Evolutionary conservation across 1,140 invertebrate species (phyloP).

Genomic region (Drosophila gunungcola): DNA sequence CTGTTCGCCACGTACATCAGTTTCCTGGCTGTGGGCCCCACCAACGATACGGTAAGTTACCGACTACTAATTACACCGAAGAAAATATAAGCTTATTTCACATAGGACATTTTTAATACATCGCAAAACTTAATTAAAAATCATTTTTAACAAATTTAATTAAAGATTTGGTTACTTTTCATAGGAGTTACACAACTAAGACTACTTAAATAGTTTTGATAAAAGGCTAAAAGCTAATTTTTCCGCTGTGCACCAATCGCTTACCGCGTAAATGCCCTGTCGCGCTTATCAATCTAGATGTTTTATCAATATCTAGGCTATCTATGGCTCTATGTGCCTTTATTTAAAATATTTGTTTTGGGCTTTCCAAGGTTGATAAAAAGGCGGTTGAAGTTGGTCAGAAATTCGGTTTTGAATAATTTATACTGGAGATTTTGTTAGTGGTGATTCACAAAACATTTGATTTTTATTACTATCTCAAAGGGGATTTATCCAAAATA

Average conservation of each 20-base stretch:
- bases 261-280: constrained; percentile 43
- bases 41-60: constrained; percentile 85
- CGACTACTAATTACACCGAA: not conserved
- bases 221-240: not conserved
- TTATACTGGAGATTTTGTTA: constrained; percentile 1
- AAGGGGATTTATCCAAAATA: not conserved
- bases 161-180: too few species aligned
- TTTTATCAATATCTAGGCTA: constrained; percentile 37
- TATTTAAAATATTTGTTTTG: constrained; percentile 27
- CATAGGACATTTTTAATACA: too few species aligned
- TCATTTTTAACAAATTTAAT: too few species aligned
- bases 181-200: too few species aligned
- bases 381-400: not conserved
- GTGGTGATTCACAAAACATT: constrained; percentile 5
- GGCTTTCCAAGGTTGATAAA: constrained; percentile 25
- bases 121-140: too few species aligned
- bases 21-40: constrained; percentile 88
- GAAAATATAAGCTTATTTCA: not conserved
- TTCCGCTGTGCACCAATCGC: constrained; percentile 37
- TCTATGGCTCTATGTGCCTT: constrained; percentile 19
- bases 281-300: constrained; percentile 38
- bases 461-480: not conserved
- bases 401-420: not conserved
- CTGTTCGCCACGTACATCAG: constrained; percentile 90
- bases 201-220: too few species aligned